Percentiles rank a stretch among this genome's conserved stretches.
These are phyloP conservation scores for Plumapathes pennacea DNA, from an alignment of 92 coral and sea anemone genomes.

Conservation along the genomic window DNA sequence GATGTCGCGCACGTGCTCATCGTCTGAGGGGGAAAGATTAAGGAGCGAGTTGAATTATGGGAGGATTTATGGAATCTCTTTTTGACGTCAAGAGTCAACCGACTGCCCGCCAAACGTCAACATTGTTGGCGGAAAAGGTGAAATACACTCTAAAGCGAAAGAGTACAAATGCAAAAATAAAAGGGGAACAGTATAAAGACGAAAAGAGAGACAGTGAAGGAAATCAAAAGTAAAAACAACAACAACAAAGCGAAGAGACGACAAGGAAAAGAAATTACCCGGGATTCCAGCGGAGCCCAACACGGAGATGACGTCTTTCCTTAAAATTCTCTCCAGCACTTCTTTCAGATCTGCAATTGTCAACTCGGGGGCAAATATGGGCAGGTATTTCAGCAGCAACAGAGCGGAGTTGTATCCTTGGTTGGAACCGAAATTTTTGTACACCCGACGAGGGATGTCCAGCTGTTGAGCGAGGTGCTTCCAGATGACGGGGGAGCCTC, in stretches of 20 bases:
- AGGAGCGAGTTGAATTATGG: too few species aligned
- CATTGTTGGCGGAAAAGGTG: too few species aligned
- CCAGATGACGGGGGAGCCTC: conserved; percentile 56
- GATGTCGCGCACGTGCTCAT: conserved; percentile 63
- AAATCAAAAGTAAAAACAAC: too few species aligned
- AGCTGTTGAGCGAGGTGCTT: conserved; percentile 62
- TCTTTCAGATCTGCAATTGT: conserved; percentile 57
- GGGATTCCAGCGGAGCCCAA: conserved; percentile 76
- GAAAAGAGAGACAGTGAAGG: too few species aligned
- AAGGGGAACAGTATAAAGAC: too few species aligned
- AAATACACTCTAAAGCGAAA: too few species aligned
- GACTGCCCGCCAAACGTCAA: too few species aligned
- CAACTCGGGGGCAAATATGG: conserved; percentile 83
- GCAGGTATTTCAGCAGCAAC: conserved; percentile 70
- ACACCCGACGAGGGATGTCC: conserved; percentile 69
- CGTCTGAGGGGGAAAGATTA: too few species aligned
- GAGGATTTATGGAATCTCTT: too few species aligned
- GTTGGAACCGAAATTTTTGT: conserved; percentile 69
- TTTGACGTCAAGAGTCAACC: too few species aligned
- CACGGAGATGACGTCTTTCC: conserved; percentile 56
- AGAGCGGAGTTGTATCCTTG: conserved; percentile 66
- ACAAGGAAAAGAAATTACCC: conserved; percentile 38
- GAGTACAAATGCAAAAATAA: too few species aligned
- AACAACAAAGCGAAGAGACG: too few species aligned
- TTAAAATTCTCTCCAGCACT: conserved; percentile 38